Base-by-base conservation (phyloP, 1,140 invertebrate species). In the Phenacoccus solenopsis region DNA sequence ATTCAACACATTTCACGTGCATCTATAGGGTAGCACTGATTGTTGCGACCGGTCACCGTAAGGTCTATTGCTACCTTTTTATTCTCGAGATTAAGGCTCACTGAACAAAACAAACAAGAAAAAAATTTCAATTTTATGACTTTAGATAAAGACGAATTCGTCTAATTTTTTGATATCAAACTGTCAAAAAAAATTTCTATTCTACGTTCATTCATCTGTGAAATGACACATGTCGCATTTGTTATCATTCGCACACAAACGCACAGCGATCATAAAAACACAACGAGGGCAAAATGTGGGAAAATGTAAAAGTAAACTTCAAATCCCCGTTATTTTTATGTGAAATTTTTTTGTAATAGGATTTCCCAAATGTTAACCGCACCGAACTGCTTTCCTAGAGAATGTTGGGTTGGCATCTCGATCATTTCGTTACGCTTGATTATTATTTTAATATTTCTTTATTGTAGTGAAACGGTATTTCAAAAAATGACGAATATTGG, bases 281-380 rank as follows among this genome's bases (percentile, higher is more conserved):
- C 59, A 64, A 24, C 25, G 59, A 64, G 59, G 59, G 59, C 59
- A 64, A 64, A 64, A 24, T 64, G 59, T 64, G 59, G 59, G 59
- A 64, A 64, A 64, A 64, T 27, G 59, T 64, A 64, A 64, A 64
- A 25, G 59, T 64, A 64, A 64, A 64, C 59, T 64, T 64, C 59
- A 64, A 64, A 64, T 64, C 59, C 59, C 59, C 59, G 59, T 64
- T 64, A 64, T 27, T 64, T 64, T 64, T 64, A 64, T 64, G 59
- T 64, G 59, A 64, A 64, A 25, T 64, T 64, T 64, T 64, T 64
- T 64, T 27, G 25, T 64, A 64, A 64, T 64, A 64, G 59, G 59
- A 64, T 64, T 64, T 64, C 59, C 59, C 59, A 64, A 64, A 64
- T 27, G 59, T 64, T 64, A 64, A 64, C 59, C 59, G 25, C 25